A percentile compares a stretch with the other conserved stretches of the same genome.
phyloP scores from a whole-genome alignment of 2,113 vertebrate genomes.

The Phrynocephalus versicolor region DNA sequence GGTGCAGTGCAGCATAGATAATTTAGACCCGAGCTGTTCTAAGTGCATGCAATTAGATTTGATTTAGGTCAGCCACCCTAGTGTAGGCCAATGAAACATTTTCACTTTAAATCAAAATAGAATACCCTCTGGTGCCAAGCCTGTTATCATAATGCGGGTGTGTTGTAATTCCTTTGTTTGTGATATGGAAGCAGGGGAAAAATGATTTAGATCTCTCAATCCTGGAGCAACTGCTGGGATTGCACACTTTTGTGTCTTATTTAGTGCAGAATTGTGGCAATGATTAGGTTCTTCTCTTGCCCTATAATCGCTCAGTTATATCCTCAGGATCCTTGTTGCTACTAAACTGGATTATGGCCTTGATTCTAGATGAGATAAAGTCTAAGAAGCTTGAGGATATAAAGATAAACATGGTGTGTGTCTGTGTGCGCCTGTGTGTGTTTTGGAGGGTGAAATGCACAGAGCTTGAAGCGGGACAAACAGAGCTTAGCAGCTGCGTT shows the following conservation, averaged over 20 bases:
- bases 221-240: conserved; percentile 22
- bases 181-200: not conserved
- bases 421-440: not conserved
- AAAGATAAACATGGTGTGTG: conserved; percentile 50
- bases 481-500: conserved; percentile 41
- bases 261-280: conserved; percentile 45
- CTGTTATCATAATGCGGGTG: conserved; percentile 30
- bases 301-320: conserved; percentile 51
- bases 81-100: conserved; percentile 41
- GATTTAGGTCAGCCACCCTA: conserved; percentile 60
- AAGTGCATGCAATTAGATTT: conserved; percentile 61
- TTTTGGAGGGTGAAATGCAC: conserved; percentile 45
- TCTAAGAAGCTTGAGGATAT: conserved; percentile 49
- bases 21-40: conserved; percentile 59
- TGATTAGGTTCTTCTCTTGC: conserved; percentile 49
- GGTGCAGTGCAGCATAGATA: conserved; percentile 43
- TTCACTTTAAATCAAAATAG: conserved; percentile 51
- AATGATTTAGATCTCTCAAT: conserved; percentile 30
- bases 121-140: conserved; percentile 10
- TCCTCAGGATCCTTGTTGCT: conserved; percentile 53
- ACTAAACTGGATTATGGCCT: conserved; percentile 58
- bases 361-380: conserved; percentile 64
- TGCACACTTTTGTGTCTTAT: conserved; percentile 18
- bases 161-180: conserved; percentile 24
- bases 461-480: conserved; percentile 48